These are phyloP conservation scores for Pachycephus smyrnensis DNA, from an alignment of 2,888 invertebrate genomes.

Conservation along the genomic window DNA sequence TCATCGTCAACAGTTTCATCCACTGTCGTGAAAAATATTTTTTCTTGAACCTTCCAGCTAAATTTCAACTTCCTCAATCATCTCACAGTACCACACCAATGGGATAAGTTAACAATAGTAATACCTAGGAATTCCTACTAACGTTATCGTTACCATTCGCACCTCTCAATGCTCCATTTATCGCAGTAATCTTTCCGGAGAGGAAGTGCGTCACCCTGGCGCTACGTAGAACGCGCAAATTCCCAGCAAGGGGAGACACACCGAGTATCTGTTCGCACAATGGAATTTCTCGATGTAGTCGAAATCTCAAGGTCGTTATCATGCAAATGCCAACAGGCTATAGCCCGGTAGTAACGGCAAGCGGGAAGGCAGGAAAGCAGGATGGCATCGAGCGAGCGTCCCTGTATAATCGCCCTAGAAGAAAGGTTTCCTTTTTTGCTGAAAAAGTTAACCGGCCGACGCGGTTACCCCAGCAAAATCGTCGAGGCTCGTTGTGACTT, in stretches of 20 bases:
- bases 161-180: not conserved
- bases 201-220: not conserved
- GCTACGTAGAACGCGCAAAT: not conserved
- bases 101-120: not conserved
- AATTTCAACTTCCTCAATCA: not conserved
- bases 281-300: slow-evolving; percentile 3
- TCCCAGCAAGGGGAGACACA: not conserved
- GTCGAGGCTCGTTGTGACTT: not conserved
- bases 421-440: not conserved
- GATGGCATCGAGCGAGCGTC: not conserved
- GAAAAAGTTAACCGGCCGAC: not conserved
- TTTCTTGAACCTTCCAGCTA: not conserved
- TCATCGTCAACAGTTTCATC: not conserved
- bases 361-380: not conserved
- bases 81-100: not conserved
- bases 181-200: not conserved
- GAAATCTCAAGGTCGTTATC: slow-evolving; percentile 7
- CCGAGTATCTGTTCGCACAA: not conserved
- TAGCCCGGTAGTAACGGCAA: not conserved
- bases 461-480: not conserved
- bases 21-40: not conserved
- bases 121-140: not conserved
- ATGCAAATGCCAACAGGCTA: slow-evolving; percentile 1
- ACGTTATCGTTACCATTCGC: not conserved
- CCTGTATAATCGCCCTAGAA: not conserved